Percentiles rank a stretch among this genome's conserved stretches.
Evolutionary conservation across 92 coral and sea anemone species (phyloP).

Genomic region (Virgularia gustaviana): DNA sequence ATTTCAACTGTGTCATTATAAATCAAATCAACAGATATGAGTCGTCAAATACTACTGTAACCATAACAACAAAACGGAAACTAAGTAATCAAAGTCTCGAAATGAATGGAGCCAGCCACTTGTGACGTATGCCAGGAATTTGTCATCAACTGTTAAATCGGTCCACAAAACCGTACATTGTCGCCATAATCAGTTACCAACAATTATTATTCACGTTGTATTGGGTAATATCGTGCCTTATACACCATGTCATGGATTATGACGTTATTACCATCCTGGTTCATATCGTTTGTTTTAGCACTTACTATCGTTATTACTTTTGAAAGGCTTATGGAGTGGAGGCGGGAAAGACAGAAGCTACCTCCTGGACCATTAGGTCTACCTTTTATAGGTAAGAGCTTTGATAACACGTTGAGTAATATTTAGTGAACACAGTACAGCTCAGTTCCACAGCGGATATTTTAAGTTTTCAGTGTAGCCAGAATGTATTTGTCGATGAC

Average conservation of each 20-base stretch:
- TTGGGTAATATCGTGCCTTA: background rate
- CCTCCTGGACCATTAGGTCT: constrained; percentile 53
- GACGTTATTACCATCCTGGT: background rate
- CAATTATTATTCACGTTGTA: background rate
- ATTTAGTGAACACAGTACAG: background rate
- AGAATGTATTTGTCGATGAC: no score
- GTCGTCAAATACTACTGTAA: no score
- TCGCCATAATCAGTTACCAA: background rate
- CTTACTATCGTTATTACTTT: constrained; percentile 3
- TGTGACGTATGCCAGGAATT: no score
- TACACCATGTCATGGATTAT: background rate
- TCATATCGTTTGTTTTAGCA: constrained; percentile 4
- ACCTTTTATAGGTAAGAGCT: constrained; percentile 40
- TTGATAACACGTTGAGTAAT: background rate
- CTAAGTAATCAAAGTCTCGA: no score
- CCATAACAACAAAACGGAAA: no score
- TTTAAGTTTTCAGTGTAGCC: background rate
- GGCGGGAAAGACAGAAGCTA: constrained; percentile 11
- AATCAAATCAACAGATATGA: no score
- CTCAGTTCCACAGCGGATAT: background rate
- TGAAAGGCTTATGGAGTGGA: constrained; percentile 3
- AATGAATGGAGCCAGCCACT: no score
- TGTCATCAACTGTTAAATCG: no score
- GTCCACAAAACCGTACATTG: background rate
- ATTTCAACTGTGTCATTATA: no score